phyloP scores from a whole-genome alignment of 2,888 invertebrate genomes.

The Tanypteryx hageni region DNA sequence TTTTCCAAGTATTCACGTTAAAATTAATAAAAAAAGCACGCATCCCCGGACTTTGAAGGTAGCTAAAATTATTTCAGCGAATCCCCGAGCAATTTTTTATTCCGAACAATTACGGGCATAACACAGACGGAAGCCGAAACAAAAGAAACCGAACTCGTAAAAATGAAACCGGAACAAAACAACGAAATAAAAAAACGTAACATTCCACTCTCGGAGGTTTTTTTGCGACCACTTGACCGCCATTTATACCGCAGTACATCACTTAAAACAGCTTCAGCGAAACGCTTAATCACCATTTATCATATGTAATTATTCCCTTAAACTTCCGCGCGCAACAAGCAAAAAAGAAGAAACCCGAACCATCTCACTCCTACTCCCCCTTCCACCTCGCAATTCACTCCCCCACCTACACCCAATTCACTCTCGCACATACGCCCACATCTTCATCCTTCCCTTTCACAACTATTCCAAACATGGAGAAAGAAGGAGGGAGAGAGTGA shows the following conservation, averaged over 20 bases:
- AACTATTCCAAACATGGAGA: not conserved
- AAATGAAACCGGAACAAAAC: not conserved
- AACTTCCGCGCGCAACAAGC: not conserved
- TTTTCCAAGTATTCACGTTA: too few species aligned
- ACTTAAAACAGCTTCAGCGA: not conserved
- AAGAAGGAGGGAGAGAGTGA: not conserved
- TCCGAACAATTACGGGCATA: too few species aligned
- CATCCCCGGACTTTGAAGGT: too few species aligned
- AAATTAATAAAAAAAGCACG: too few species aligned
- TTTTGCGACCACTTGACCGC: slow-evolving; percentile 24
- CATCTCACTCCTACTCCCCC: too few species aligned
- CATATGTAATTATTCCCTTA: slow-evolving; percentile 32
- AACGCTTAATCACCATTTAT: slow-evolving; percentile 35
- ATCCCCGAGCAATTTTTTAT: too few species aligned
- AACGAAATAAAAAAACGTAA: not conserved
- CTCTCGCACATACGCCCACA: not conserved
- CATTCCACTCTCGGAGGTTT: not conserved
- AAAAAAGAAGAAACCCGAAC: not conserved
- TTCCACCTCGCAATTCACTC: not conserved
- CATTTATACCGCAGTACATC: not conserved
- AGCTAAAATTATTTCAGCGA: too few species aligned
- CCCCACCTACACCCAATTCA: not conserved
- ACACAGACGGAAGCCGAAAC: too few species aligned
- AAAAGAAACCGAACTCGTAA: too few species aligned
- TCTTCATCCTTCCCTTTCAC: not conserved